Conservation (phyloP, 2,113 vertebrate genomes). For the Phylloscopus trochilus region DNA sequence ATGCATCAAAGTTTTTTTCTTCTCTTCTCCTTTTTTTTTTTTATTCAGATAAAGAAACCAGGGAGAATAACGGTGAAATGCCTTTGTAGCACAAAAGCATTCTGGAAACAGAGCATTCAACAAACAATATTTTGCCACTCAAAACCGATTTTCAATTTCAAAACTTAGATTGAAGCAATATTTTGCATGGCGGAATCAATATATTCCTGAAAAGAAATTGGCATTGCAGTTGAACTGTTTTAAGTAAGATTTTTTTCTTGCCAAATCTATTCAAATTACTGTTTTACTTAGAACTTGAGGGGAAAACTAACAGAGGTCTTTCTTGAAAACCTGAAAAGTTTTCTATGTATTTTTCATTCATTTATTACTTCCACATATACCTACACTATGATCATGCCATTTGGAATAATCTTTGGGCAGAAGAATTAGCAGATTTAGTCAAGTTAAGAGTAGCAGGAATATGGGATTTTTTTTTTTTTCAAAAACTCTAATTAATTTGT, state of each 20-base stretch:
- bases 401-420: neutral
- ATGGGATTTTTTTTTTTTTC: neutral
- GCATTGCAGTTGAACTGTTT: neutral
- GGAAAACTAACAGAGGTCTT: neutral
- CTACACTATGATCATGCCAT: neutral
- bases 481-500: neutral
- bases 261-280: neutral
- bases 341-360: neutral
- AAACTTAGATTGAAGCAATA: neutral
- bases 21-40: neutral
- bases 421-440: neutral
- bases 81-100: constrained; percentile 41
- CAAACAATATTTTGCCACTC: constrained; percentile 35
- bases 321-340: neutral
- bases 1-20: constrained; percentile 56
- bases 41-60: constrained; percentile 65
- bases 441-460: neutral
- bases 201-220: neutral
- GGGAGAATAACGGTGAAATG: constrained; percentile 17
- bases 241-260: neutral
- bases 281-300: neutral
- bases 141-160: constrained; percentile 25
- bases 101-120: constrained; percentile 51
- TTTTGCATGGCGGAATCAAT: neutral
- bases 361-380: neutral